Evolutionary conservation across 2,797 vertebrate species (phyloP).

Genomic region (Myripristis murdjan): DNA sequence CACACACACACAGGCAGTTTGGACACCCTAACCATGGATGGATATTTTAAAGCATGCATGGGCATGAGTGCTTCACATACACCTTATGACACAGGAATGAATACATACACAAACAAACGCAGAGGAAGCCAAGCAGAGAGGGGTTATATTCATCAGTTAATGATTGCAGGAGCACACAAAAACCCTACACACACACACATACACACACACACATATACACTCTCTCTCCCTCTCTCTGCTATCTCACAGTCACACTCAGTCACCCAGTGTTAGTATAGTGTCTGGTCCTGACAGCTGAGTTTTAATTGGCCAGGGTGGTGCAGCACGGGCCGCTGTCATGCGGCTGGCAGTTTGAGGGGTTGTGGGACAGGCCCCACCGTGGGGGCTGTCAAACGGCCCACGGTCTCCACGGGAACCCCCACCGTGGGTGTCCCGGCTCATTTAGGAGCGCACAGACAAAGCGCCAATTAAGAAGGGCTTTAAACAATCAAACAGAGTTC

Average conservation of each 20-base stretch:
- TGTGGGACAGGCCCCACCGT: conserved; percentile 87
- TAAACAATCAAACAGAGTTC: conserved; percentile 90
- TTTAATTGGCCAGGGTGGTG: conserved; percentile 92
- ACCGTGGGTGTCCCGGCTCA: conserved; percentile 88
- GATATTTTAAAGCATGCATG: conserved; percentile 52
- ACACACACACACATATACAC: conserved; percentile 22
- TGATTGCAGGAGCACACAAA: conserved; percentile 61
- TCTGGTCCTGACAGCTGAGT: conserved; percentile 92
- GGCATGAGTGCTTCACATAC: conserved; percentile 24
- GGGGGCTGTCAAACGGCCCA: conserved; percentile 88
- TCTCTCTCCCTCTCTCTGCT: conserved; percentile 59
- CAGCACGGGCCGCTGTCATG: conserved; percentile 89
- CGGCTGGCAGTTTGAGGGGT: conserved; percentile 87
- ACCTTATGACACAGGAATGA: conserved; percentile 60
- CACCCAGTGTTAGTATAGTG: conserved; percentile 91
- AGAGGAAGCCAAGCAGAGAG: conserved; percentile 37
- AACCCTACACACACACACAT: conserved; percentile 58
- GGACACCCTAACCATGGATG: conserved; percentile 29
- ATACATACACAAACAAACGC: conserved; percentile 54
- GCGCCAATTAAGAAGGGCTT: conserved; percentile 90
- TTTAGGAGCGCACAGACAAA: conserved; percentile 89
- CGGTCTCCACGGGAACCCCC: conserved; percentile 85
- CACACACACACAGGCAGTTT: conserved; percentile 36
- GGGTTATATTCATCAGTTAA: conserved; percentile 65
- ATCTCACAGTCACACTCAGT: conserved; percentile 74